A percentile compares a stretch with the other conserved stretches of the same genome.
Evolutionary conservation across 2,797 vertebrate species (phyloP).

Genomic region (Coracias cyanogaster): DNA sequence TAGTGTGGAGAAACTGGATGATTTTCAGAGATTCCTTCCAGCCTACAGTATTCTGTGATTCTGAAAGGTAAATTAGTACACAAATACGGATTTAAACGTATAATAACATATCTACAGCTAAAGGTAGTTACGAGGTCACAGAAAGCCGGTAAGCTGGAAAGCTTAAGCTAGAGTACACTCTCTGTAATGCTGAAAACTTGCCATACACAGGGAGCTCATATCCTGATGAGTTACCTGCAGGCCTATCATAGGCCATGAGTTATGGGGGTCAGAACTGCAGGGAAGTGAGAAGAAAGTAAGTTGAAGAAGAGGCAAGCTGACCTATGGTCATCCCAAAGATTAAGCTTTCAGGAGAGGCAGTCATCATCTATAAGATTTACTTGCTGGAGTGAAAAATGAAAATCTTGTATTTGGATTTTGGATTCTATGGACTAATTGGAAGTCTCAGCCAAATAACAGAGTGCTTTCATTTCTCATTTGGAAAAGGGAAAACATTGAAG

Average conservation of each 20-base stretch:
- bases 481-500: not conserved
- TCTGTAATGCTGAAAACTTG: not conserved
- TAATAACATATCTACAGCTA: not conserved
- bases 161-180: not conserved
- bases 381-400: not conserved
- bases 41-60: not conserved
- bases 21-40: not conserved
- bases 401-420: not conserved
- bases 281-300: not conserved
- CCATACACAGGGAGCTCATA: fast-evolving
- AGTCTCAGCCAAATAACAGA: not conserved
- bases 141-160: not conserved
- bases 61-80: not conserved
- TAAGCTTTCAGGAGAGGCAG: not conserved
- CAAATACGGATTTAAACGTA: not conserved
- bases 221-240: not conserved
- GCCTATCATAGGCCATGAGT: too few species aligned
- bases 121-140: not conserved
- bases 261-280: not conserved
- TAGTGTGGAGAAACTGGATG: not conserved
- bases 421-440: not conserved
- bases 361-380: not conserved
- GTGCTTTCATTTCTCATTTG: not conserved
- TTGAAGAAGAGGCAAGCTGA: not conserved
- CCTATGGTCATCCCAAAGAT: not conserved